phyloP scores from a whole-genome alignment of 2,888 invertebrate genomes.

The Chalcis sispes region DNA sequence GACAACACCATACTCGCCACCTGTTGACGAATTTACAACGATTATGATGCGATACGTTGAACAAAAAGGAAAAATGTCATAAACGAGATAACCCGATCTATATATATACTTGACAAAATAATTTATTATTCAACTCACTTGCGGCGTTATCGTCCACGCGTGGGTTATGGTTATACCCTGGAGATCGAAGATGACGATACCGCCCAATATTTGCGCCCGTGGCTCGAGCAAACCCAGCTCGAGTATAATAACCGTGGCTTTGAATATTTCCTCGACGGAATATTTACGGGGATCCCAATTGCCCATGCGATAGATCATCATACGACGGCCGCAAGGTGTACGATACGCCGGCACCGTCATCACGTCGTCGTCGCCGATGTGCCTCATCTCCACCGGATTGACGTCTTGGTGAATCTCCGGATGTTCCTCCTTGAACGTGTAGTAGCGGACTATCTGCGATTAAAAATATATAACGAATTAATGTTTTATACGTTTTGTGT shows the following conservation, averaged over 20 bases:
- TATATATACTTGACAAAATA: background rate
- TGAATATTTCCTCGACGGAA: constrained; percentile 83
- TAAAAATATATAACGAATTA: background rate
- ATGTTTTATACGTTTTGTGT: background rate
- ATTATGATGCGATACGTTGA: background rate
- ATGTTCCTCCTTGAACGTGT: constrained; percentile 85
- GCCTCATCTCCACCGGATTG: constrained; percentile 80
- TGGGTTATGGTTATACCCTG: constrained; percentile 84
- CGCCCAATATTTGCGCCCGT: constrained; percentile 86
- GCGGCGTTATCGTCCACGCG: constrained; percentile 85
- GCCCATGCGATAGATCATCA: constrained; percentile 85
- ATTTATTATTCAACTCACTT: constrained; percentile 60
- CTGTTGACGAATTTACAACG: constrained; percentile 60
- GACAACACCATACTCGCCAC: constrained; percentile 72
- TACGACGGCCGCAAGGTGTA: constrained; percentile 85
- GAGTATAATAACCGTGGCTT: constrained; percentile 82
- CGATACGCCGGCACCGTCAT: constrained; percentile 86
- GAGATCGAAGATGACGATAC: constrained; percentile 86
- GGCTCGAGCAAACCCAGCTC: constrained; percentile 87
- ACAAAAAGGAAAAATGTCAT: background rate
- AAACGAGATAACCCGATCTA: background rate
- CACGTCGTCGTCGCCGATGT: constrained; percentile 83
- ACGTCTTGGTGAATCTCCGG: constrained; percentile 83
- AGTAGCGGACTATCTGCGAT: constrained; percentile 84
- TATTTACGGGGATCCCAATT: constrained; percentile 85